Evolutionary conservation across 2,113 vertebrate species (phyloP).

Genomic region (Jacana jacana): DNA sequence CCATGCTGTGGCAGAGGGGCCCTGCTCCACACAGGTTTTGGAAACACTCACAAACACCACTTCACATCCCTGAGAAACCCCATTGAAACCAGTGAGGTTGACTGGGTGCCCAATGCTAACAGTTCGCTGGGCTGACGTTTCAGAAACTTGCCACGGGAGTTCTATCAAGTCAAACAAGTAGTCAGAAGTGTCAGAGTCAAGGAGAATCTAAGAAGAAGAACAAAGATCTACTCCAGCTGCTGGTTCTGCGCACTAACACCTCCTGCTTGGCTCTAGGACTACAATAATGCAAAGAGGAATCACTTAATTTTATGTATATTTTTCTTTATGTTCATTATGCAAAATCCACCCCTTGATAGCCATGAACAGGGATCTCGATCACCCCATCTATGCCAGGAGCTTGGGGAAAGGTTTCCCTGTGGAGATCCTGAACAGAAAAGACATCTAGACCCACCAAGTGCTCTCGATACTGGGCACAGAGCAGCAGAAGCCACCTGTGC

Average conservation of each 20-base stretch:
- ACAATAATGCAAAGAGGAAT: background rate
- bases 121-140: too few species aligned
- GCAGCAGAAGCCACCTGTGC: background rate
- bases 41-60: background rate
- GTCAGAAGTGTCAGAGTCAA: background rate
- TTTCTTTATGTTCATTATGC: background rate
- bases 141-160: background rate
- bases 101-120: too few species aligned
- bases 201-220: background rate
- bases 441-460: background rate
- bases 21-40: background rate
- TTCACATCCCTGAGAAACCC: accelerated
- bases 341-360: background rate
- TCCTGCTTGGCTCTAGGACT: background rate
- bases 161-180: background rate
- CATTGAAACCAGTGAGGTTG: background rate
- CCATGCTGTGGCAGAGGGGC: accelerated
- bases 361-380: background rate
- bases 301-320: background rate
- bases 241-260: background rate
- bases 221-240: background rate
- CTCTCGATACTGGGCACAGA: background rate
- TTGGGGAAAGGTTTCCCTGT: background rate
- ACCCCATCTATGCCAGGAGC: background rate
- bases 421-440: background rate